Evolutionary conservation across 2,797 vertebrate species (phyloP).

Genomic region (Salmo trutta): DNA sequence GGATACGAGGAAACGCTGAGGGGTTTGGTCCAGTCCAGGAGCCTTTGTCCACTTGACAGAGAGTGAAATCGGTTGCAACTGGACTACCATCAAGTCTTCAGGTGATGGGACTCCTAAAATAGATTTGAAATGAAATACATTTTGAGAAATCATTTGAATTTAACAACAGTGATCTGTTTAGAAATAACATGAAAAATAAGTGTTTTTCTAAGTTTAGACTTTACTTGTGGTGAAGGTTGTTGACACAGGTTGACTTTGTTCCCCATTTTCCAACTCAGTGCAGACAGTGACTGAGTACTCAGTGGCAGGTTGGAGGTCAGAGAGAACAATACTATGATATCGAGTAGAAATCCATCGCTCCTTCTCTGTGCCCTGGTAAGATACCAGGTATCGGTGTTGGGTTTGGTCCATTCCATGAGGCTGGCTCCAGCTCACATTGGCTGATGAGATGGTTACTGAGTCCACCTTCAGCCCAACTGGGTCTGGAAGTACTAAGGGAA

Average conservation of each 20-base stretch:
- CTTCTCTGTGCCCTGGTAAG: constrained; percentile 1
- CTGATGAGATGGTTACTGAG: not conserved
- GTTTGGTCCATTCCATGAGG: constrained; percentile 13
- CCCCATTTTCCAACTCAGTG: constrained; percentile 17
- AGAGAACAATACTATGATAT: not conserved
- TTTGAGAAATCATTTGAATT: not conserved
- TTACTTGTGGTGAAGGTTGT: constrained; percentile 10
- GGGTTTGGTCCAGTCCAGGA: not conserved
- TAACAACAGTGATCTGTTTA: not conserved
- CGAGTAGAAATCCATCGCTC: not conserved
- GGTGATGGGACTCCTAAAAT: not conserved
- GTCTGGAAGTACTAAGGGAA: not conserved
- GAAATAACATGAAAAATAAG: too few relatives aligned
- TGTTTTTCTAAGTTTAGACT: not conserved
- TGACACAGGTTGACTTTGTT: too few relatives aligned
- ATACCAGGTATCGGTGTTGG: not conserved
- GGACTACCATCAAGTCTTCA: too few relatives aligned
- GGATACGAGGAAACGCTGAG: not conserved
- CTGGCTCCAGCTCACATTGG: constrained; percentile 9
- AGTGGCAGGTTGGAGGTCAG: constrained; percentile 11
- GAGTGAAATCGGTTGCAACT: not conserved
- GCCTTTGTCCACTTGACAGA: not conserved
- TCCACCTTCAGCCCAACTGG: not conserved
- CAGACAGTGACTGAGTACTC: constrained; percentile 15
- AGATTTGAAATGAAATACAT: not conserved